Evolutionary conservation across 2,888 invertebrate genomes (phyloP).

Genomic region (Apomyelois bistriatella): DNA sequence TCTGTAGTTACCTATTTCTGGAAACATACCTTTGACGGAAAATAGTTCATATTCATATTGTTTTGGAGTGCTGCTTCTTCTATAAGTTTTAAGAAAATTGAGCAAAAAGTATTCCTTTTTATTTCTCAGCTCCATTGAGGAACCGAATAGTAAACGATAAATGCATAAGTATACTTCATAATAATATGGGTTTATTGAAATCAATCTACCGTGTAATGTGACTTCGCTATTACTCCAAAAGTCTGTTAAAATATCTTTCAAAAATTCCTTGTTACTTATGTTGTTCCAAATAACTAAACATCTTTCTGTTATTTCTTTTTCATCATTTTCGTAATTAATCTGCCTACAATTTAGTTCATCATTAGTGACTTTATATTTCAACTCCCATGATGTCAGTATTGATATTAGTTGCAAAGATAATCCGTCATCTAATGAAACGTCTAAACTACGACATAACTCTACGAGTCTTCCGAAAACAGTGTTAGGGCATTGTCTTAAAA

Average conservation of each 20-base stretch:
- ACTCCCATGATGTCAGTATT: constrained; percentile 60
- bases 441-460: constrained; percentile 59
- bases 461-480: constrained; percentile 49
- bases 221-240: constrained; percentile 75
- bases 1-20: constrained; percentile 71
- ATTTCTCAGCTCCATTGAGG: constrained; percentile 43
- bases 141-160: constrained; percentile 54
- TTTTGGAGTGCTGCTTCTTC: constrained; percentile 62
- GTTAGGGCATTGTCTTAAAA: constrained; percentile 57
- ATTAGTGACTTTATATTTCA: constrained; percentile 54
- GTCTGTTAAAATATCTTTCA: constrained; percentile 61
- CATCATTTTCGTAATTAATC: constrained; percentile 49
- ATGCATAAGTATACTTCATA: constrained; percentile 72
- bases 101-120: constrained; percentile 65
- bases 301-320: constrained; percentile 43
- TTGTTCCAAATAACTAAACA: constrained; percentile 65
- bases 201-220: constrained; percentile 59
- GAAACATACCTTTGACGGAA: constrained; percentile 73
- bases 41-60: constrained; percentile 74
- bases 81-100: constrained; percentile 66
- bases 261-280: constrained; percentile 58
- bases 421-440: constrained; percentile 60
- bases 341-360: constrained; percentile 53
- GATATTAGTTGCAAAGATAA: constrained; percentile 64
- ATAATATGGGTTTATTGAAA: constrained; percentile 71